Conservation (phyloP, 2,888 invertebrate species). For the Conomelus anceps region DNA sequence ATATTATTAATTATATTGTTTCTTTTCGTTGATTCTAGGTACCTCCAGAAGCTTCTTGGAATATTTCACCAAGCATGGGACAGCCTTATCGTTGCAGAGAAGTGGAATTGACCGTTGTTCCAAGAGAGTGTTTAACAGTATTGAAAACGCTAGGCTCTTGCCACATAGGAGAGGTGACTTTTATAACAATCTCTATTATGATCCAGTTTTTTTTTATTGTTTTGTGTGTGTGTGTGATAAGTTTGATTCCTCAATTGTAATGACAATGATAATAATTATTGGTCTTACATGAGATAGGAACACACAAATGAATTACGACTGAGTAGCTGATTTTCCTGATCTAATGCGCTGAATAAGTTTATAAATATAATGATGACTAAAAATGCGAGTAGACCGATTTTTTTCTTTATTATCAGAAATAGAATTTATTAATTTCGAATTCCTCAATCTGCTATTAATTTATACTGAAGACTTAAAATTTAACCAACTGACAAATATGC, state of each 20-base stretch:
- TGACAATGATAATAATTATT: no score
- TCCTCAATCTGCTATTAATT: no score
- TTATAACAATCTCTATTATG: neutral
- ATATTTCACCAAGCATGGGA: constrained; percentile 55
- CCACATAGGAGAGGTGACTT: constrained; percentile 51
- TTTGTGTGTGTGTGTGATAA: neutral
- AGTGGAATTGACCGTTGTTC: constrained; percentile 50
- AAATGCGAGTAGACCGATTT: no score
- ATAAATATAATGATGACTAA: no score
- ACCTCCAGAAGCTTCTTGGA: constrained; percentile 53
- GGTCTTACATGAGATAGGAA: no score
- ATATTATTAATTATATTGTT: neutral
- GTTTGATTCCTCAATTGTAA: neutral
- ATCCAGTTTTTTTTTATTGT: neutral
- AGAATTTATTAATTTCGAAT: no score
- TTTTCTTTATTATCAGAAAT: no score
- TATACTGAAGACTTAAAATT: no score
- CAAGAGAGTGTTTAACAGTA: constrained; percentile 49
- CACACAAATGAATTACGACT: no score
- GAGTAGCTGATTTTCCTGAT: no score
- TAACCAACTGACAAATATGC: no score
- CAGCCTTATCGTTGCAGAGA: constrained; percentile 53
- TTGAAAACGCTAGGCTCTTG: constrained; percentile 52
- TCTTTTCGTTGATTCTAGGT: constrained; percentile 41
- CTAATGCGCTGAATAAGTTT: no score